phyloP scores from a whole-genome alignment of 2,113 vertebrate species.

The Neofelis nebulosa region DNA sequence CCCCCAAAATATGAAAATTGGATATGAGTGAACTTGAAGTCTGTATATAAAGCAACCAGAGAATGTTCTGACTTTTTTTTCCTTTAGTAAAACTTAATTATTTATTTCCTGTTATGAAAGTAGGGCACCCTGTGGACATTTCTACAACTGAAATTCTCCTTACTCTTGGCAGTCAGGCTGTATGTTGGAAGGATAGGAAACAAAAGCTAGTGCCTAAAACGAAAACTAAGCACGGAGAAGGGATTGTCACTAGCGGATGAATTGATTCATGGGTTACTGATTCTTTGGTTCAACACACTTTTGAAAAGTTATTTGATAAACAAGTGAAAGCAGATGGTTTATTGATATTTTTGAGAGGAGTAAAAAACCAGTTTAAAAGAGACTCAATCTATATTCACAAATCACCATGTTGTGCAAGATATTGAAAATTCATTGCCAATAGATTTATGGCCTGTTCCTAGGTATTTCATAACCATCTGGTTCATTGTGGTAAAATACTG shows the following conservation, averaged over 20 bases:
- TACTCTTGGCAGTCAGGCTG: constrained; percentile 12
- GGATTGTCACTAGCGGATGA: not conserved
- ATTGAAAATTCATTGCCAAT: constrained; percentile 79
- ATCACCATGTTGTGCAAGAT: constrained; percentile 71
- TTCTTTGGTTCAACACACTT: not conserved
- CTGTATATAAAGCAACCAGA: not conserved
- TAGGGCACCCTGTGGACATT: not conserved
- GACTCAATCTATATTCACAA: constrained; percentile 79
- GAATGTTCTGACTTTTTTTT: not conserved
- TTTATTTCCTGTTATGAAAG: constrained; percentile 35
- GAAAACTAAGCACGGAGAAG: not conserved
- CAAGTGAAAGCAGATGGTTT: constrained; percentile 82
- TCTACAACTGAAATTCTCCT: constrained; percentile 11
- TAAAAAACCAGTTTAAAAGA: constrained; percentile 81
- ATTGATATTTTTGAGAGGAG: constrained; percentile 82
- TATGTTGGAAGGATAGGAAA: not conserved
- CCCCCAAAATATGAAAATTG: not conserved
- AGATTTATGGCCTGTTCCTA: constrained; percentile 80
- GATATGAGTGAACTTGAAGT: not conserved
- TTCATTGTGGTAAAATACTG: constrained; percentile 81
- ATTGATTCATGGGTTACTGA: not conserved
- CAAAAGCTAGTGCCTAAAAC: constrained; percentile 10
- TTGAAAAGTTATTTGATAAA: constrained; percentile 82
- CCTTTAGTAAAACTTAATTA: not conserved
- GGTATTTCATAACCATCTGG: constrained; percentile 74